Conservation (phyloP, 2,888 invertebrate genomes). For the Cantharis nigra region DNA sequence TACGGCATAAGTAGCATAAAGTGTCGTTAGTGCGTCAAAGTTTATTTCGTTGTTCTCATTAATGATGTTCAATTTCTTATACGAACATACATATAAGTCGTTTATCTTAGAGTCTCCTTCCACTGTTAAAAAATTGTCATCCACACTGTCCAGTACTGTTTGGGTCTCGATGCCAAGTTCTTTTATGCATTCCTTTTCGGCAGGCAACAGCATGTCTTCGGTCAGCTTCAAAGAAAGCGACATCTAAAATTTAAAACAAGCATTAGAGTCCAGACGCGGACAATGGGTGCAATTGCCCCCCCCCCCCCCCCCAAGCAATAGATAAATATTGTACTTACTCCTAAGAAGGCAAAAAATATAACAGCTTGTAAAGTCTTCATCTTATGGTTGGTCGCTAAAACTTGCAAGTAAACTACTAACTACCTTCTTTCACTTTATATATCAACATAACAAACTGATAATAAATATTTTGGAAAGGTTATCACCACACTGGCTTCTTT, state of each 20-base stretch:
- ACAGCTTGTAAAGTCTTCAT: too few species aligned
- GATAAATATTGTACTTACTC: too few species aligned
- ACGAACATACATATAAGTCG: background rate
- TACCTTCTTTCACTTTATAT: too few species aligned
- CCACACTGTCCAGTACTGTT: background rate
- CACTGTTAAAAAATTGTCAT: background rate
- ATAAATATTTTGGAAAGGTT: too few species aligned
- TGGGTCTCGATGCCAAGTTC: background rate
- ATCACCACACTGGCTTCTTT: too few species aligned
- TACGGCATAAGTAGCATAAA: background rate
- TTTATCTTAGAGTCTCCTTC: background rate
- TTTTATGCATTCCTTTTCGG: background rate
- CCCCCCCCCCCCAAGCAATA: too few species aligned
- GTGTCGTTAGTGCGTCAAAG: background rate
- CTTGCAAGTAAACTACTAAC: too few species aligned
- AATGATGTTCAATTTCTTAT: background rate
- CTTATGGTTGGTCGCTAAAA: too few species aligned
- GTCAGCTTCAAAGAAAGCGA: background rate
- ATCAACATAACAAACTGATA: too few species aligned
- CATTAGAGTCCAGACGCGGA: too few species aligned
- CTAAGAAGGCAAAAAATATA: too few species aligned
- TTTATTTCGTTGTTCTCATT: background rate
- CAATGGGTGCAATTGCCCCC: too few species aligned
- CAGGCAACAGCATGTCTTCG: background rate
- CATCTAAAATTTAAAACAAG: background rate